A percentile compares a stretch with the other conserved stretches of the same genome.
Conservation (phyloP, 2,888 invertebrate genomes). For the Lasioglossum villosulum region DNA sequence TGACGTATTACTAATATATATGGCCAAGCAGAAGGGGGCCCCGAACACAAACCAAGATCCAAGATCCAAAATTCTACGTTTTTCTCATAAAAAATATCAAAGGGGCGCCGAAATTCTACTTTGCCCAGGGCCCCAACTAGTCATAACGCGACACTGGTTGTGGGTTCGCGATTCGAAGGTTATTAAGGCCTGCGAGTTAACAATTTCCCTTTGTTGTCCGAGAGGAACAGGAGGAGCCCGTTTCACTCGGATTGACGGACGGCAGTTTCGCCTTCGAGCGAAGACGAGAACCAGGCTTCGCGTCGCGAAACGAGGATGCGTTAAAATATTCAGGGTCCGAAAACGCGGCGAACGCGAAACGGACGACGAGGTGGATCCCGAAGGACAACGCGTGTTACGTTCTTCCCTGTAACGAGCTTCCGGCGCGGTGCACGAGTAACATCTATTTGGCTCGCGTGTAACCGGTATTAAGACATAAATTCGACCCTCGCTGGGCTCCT, state of each 20-base stretch:
- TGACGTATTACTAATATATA: too few species aligned
- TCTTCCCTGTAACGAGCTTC: constrained; percentile 42
- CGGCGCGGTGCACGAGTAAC: not conserved
- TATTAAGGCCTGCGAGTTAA: constrained; percentile 6
- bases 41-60: too few species aligned
- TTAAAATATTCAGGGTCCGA: constrained; percentile 64
- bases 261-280: not conserved
- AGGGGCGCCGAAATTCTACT: too few species aligned
- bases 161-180: not conserved
- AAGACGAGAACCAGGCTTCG: not conserved
- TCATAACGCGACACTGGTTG: too few species aligned
- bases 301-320: constrained; percentile 45
- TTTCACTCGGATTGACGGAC: constrained; percentile 4
- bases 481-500: not conserved
- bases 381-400: not conserved
- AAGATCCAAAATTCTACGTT: too few species aligned
- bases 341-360: not conserved
- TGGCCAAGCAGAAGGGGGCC: too few species aligned
- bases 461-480: constrained; percentile 26
- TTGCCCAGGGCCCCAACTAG: too few species aligned
- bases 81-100: too few species aligned
- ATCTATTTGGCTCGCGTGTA: not conserved
- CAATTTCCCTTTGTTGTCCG: constrained; percentile 3
- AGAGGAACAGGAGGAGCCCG: not conserved
- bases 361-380: not conserved